Evolutionary conservation across 2,113 vertebrate genomes (phyloP).

Genomic region (Chaetura pelagica): DNA sequence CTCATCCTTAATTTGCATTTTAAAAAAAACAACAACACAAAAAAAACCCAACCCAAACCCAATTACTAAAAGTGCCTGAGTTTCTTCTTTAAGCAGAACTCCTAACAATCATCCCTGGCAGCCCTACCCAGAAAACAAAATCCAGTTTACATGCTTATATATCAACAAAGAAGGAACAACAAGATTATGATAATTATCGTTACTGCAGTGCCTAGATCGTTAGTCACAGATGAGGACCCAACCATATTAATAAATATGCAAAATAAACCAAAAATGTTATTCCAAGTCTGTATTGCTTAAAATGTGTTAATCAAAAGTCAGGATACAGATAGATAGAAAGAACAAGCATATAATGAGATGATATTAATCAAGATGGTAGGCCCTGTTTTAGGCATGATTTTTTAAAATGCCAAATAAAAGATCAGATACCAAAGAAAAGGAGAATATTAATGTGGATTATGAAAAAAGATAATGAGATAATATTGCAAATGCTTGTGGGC

Average conservation of each 20-base stretch:
- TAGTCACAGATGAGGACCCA: conserved; percentile 30
- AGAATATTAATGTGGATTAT: conserved; percentile 62
- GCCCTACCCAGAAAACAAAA: conserved; percentile 34
- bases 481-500: conserved; percentile 42
- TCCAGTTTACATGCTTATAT: conserved; percentile 50
- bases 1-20: background rate
- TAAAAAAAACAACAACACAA: background rate
- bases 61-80: background rate
- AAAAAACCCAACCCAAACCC: background rate
- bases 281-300: background rate
- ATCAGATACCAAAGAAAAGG: conserved; percentile 60
- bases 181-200: conserved; percentile 31
- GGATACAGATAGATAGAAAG: conserved; percentile 46
- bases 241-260: conserved; percentile 51
- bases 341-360: conserved; percentile 66
- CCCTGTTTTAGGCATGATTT: conserved; percentile 39
- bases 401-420: conserved; percentile 54
- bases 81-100: background rate
- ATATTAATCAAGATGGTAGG: conserved; percentile 59
- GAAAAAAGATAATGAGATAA: conserved; percentile 62
- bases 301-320: conserved; percentile 54
- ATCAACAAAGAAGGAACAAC: conserved; percentile 54
- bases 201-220: background rate
- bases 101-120: background rate
- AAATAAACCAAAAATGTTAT: conserved; percentile 36